A percentile compares a stretch with the other conserved stretches of the same genome.
Evolutionary conservation across 2,888 invertebrate genomes (phyloP).

Genomic region (Sepioteuthis lessoniana): DNA sequence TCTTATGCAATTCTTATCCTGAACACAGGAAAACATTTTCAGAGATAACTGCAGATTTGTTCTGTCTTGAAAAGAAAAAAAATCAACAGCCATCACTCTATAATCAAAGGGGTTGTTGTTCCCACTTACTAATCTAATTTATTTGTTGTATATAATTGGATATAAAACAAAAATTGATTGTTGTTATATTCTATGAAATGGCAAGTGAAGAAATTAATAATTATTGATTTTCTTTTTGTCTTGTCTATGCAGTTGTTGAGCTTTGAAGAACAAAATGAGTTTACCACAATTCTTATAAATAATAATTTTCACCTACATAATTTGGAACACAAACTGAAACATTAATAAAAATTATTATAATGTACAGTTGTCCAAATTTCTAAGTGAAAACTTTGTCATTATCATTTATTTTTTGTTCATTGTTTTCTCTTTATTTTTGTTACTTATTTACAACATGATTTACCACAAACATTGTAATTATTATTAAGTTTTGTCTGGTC

Average conservation of each 20-base stretch:
- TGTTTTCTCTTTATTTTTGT: no score
- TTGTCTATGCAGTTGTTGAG: not conserved
- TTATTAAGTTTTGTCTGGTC: no score
- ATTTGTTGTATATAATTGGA: not conserved
- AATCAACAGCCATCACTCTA: not conserved
- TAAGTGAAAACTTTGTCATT: no score
- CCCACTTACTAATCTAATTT: not conserved
- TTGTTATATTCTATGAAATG: not conserved
- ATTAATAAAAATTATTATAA: no score
- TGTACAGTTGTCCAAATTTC: no score
- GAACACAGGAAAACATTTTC: not conserved
- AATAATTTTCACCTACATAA: no score
- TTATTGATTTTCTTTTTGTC: not conserved
- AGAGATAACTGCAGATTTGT: not conserved
- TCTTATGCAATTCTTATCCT: not conserved
- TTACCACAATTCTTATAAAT: not conserved
- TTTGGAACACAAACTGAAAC: no score
- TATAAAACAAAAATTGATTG: constrained; percentile 15
- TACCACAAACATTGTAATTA: no score
- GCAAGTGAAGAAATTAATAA: not conserved
- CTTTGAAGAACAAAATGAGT: not conserved
- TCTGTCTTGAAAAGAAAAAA: not conserved
- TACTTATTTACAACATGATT: no score
- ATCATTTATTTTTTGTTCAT: no score
- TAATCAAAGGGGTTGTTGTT: not conserved